These are phyloP conservation scores for Acanthosepion lycidas DNA, from an alignment of 2,888 invertebrate species.

Conservation along the genomic window DNA sequence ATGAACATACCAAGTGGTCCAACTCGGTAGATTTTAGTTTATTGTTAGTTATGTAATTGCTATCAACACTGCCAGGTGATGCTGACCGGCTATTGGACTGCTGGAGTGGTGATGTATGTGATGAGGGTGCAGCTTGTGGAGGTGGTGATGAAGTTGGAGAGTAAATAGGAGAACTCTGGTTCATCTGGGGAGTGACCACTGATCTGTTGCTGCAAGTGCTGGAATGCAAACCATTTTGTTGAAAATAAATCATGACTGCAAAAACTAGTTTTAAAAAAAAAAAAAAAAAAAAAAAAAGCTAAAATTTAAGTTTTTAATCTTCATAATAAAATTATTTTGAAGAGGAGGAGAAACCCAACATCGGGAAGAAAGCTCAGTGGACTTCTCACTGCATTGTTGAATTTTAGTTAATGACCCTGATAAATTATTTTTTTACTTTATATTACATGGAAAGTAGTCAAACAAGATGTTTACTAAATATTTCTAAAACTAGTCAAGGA, in stretches of 20 bases:
- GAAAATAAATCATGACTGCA: neutral
- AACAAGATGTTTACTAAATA: too few relatives aligned
- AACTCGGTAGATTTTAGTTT: neutral
- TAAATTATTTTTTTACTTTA: too few relatives aligned
- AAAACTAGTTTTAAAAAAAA: too few relatives aligned
- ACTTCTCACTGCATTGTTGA: too few relatives aligned
- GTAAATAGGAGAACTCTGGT: conserved; percentile 54
- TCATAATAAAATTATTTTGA: too few relatives aligned
- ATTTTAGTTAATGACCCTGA: too few relatives aligned
- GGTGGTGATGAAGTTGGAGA: conserved; percentile 56
- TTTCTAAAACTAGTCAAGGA: too few relatives aligned
- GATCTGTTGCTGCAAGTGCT: conserved; percentile 9
- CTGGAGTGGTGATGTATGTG: conserved; percentile 54
- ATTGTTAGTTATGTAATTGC: neutral
- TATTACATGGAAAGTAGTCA: too few relatives aligned
- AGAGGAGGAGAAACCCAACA: too few relatives aligned
- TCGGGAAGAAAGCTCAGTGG: too few relatives aligned
- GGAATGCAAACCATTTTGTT: neutral
- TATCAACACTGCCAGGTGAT: conserved; percentile 53
- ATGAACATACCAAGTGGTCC: conserved; percentile 13
- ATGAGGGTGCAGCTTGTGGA: conserved; percentile 48
- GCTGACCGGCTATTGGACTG: conserved; percentile 56
- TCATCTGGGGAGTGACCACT: neutral
- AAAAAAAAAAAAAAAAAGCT: too few relatives aligned
- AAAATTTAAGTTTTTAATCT: too few relatives aligned